phyloP scores from a whole-genome alignment of 2,888 invertebrate species.

The Nomada flava region DNA sequence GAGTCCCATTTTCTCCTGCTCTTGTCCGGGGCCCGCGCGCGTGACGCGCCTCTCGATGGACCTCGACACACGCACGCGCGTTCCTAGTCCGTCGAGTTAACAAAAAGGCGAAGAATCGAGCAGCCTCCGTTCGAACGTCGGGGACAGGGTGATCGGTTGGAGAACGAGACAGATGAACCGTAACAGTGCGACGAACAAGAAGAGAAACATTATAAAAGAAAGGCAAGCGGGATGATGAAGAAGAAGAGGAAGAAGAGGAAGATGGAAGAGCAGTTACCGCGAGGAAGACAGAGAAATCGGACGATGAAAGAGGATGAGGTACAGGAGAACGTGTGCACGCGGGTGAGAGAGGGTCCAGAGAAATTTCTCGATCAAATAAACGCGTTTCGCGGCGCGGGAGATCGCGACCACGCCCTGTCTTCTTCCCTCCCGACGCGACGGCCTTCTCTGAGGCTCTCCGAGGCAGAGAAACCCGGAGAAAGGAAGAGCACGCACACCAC shows the following conservation, averaged over 20 bases:
- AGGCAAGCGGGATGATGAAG: not conserved
- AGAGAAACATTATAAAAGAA: not conserved
- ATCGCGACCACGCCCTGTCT: slow-evolving; percentile 77
- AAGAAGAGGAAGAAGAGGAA: not conserved
- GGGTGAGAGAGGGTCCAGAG: slow-evolving; percentile 43
- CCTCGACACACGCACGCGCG: slow-evolving; percentile 34
- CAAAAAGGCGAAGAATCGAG: slow-evolving; percentile 3
- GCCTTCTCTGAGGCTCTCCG: slow-evolving; percentile 54
- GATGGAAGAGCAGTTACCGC: not conserved
- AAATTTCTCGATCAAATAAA: slow-evolving; percentile 75
- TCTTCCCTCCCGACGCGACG: slow-evolving; percentile 38
- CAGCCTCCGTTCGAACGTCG: slow-evolving; percentile 35
- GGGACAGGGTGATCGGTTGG: slow-evolving; percentile 33
- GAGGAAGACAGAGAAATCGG: not conserved
- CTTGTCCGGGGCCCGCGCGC: slow-evolving; percentile 29
- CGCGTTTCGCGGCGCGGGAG: slow-evolving; percentile 74
- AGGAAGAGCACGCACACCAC: slow-evolving; percentile 30
- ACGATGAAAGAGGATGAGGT: slow-evolving; percentile 15
- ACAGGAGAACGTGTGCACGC: not conserved
- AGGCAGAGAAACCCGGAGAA: slow-evolving; percentile 36
- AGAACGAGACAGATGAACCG: not conserved
- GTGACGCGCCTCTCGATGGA: slow-evolving; percentile 55
- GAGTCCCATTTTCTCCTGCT: slow-evolving; percentile 17
- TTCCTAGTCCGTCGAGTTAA: slow-evolving; percentile 27
- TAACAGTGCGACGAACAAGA: not conserved